A percentile compares a stretch with the other conserved stretches of the same genome.
Conservation (phyloP, 2,797 vertebrate species). For the Amblyopsis hoosieri region DNA sequence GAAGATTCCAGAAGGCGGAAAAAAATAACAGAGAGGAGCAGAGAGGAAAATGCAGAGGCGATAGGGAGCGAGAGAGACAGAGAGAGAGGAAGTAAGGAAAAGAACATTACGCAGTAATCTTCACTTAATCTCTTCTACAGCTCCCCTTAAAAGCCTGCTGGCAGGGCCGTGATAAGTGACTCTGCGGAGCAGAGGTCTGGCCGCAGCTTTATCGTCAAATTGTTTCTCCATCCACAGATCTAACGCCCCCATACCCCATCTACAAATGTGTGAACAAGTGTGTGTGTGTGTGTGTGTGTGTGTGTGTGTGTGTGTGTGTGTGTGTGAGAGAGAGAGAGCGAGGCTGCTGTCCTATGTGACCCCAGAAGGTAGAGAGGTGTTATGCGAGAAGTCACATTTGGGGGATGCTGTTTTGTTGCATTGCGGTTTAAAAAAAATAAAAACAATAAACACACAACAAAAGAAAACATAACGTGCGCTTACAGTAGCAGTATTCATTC, state of each 20-base stretch:
- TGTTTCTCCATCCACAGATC: conserved; percentile 43
- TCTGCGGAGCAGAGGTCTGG: conserved; percentile 61
- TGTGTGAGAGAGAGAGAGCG: conserved; percentile 9
- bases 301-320: conserved; percentile 12
- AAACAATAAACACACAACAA: not conserved
- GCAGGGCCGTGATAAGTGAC: conserved; percentile 65
- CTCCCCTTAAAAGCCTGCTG: conserved; percentile 58
- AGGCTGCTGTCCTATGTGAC: conserved; percentile 21
- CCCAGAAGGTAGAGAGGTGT: conserved; percentile 15
- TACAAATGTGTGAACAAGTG: conserved; percentile 39
- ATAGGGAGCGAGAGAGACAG: conserved; percentile 8
- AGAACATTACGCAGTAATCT: conserved; percentile 49
- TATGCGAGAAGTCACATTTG: conserved; percentile 14
- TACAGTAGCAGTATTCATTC: too few species aligned
- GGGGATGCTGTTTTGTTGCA: not conserved
- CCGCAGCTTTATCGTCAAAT: conserved; percentile 59
- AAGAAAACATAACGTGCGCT: too few species aligned
- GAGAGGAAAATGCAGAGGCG: conserved; percentile 30
- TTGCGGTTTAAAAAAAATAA: not conserved
- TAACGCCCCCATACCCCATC: conserved; percentile 39
- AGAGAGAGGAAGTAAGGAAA: conserved; percentile 13
- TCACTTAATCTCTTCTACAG: conserved; percentile 60
- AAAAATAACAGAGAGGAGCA: conserved; percentile 23
- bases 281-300: conserved; percentile 2
- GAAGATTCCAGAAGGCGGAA: conserved; percentile 33